A percentile compares a stretch with the other conserved stretches of the same genome.
phyloP scores from a whole-genome alignment of 1,140 invertebrate species.

The Propsilocerus akamusi region DNA sequence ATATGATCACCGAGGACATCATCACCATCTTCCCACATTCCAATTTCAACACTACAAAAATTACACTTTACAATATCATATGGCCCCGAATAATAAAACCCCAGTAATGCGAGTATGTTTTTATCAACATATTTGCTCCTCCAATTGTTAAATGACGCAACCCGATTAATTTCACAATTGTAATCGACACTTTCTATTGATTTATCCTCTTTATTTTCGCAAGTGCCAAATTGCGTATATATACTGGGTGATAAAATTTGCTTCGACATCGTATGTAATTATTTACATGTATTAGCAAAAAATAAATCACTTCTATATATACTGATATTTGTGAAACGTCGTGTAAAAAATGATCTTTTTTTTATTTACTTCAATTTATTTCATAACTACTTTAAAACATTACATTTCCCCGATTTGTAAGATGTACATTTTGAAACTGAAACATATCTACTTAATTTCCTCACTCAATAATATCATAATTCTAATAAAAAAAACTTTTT shows the following conservation, averaged over 20 bases:
- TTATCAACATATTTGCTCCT: slow-evolving; percentile 32
- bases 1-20: slow-evolving; percentile 63
- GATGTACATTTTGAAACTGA: too few species aligned
- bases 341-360: too few species aligned
- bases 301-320: too few species aligned
- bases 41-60: slow-evolving; percentile 68
- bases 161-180: slow-evolving; percentile 24
- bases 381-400: too few species aligned
- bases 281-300: too few species aligned
- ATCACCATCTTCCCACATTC: slow-evolving; percentile 61
- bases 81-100: slow-evolving; percentile 60
- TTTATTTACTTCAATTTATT: too few species aligned
- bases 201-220: neutral
- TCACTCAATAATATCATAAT: too few species aligned
- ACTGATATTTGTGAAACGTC: too few species aligned
- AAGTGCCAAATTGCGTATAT: neutral
- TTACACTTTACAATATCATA: slow-evolving; percentile 61
- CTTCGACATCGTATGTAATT: neutral
- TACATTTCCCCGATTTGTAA: too few species aligned
- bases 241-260: neutral
- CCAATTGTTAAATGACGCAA: slow-evolving; percentile 41
- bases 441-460: too few species aligned
- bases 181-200: slow-evolving; percentile 4
- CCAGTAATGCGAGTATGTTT: slow-evolving; percentile 44
- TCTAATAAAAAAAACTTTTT: too few species aligned